Evolutionary conservation across 1,140 invertebrate species (phyloP).

Genomic region (Helicoverpa zea): DNA sequence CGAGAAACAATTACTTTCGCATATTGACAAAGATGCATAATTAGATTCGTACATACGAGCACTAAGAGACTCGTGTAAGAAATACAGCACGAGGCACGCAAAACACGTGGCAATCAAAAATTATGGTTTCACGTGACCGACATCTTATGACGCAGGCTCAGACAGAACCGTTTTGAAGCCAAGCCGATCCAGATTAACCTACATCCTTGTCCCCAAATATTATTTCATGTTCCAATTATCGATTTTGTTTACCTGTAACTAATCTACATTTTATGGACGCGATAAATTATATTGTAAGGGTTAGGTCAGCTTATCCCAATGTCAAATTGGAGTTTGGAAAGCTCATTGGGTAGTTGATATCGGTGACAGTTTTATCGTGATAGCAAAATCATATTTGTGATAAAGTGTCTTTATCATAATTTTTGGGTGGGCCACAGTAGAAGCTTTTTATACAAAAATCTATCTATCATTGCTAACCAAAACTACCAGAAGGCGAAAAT

Average conservation of each 20-base stretch:
- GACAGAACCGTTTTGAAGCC: constrained; percentile 7
- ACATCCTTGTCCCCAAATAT: constrained; percentile 4
- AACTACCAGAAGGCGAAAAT: too few relatives aligned
- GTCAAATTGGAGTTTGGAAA: constrained; percentile 11
- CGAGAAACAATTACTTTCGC: too few relatives aligned
- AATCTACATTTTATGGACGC: constrained; percentile 2
- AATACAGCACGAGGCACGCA: background rate
- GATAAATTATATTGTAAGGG: constrained; percentile 25
- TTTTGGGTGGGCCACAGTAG: too few relatives aligned
- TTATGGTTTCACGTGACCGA: background rate
- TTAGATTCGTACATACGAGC: too few relatives aligned
- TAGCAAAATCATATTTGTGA: too few relatives aligned
- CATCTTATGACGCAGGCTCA: background rate
- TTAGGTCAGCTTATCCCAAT: constrained; percentile 5
- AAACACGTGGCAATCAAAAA: background rate
- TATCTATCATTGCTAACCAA: too few relatives aligned
- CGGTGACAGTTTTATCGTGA: background rate
- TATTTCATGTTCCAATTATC: constrained; percentile 18
- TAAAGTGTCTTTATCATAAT: too few relatives aligned
- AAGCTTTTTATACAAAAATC: too few relatives aligned
- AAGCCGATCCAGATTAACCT: background rate
- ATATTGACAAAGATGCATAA: too few relatives aligned
- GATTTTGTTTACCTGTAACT: background rate
- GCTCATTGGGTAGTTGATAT: background rate
- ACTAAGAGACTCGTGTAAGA: too few relatives aligned